Percentiles rank a stretch among this genome's conserved stretches.
phyloP scores from a whole-genome alignment of 2,797 vertebrate genomes.

The Microchirus variegatus region DNA sequence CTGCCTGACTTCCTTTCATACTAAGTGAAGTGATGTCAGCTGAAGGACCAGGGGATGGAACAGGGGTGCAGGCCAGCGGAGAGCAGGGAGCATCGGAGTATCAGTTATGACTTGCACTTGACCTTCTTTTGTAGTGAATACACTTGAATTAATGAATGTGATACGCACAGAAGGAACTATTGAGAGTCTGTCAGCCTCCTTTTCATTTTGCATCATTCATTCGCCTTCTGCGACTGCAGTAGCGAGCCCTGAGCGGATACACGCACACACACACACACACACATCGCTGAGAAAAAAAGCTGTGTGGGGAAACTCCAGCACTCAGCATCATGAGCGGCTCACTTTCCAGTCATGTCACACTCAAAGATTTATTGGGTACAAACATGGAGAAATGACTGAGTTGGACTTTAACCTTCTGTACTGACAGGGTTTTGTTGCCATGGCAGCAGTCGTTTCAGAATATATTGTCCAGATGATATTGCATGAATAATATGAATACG shows the following conservation, averaged over 20 bases:
- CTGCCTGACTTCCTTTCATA: conserved; percentile 39
- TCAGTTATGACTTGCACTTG: conserved; percentile 28
- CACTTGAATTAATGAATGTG: conserved; percentile 44
- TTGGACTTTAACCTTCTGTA: conserved; percentile 18
- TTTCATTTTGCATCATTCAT: conserved; percentile 68
- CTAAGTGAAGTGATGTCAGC: conserved; percentile 24
- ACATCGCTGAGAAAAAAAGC: neutral
- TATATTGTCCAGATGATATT: neutral
- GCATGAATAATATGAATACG: neutral
- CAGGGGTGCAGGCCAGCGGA: too few relatives aligned
- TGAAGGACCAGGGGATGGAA: conserved; percentile 8
- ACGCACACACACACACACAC: neutral
- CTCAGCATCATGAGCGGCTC: conserved; percentile 58
- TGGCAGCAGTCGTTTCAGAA: neutral
- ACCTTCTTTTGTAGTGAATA: conserved; percentile 54
- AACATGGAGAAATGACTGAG: conserved; percentile 26
- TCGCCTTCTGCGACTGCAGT: neutral
- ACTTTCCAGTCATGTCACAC: conserved; percentile 50
- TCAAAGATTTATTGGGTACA: conserved; percentile 64
- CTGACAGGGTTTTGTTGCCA: neutral
- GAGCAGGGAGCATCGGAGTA: conserved; percentile 10
- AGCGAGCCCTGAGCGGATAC: neutral
- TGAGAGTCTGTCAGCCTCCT: conserved; percentile 48
- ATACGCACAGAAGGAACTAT: conserved; percentile 40
- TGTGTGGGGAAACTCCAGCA: conserved; percentile 52